Conservation (phyloP, 2,113 vertebrate genomes). For the Nannospalax galili region DNA sequence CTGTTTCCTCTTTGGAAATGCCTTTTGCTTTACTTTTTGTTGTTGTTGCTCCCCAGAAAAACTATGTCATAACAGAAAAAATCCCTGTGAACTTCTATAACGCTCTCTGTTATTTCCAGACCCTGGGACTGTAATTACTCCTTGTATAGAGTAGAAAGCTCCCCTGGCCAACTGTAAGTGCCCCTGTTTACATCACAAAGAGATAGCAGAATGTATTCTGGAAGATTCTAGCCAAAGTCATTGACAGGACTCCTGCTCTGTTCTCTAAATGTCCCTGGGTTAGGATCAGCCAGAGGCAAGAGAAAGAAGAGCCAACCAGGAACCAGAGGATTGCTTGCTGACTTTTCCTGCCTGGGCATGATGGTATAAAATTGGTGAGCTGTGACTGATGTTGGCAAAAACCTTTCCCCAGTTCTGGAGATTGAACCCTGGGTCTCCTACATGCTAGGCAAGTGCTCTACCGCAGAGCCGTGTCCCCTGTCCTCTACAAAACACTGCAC, state of each 20-base stretch:
- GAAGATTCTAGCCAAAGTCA: slow-evolving; percentile 51
- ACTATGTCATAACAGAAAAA: slow-evolving; percentile 66
- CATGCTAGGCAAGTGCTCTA: neutral
- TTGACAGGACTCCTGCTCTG: slow-evolving; percentile 54
- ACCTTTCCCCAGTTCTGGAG: neutral
- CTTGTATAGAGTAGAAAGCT: slow-evolving; percentile 68
- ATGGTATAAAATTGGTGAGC: slow-evolving; percentile 50
- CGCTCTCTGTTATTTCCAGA: slow-evolving; percentile 68
- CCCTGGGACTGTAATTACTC: slow-evolving; percentile 47
- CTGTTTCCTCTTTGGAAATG: slow-evolving; percentile 75
- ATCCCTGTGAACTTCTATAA: slow-evolving; percentile 66
- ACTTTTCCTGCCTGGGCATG: slow-evolving; percentile 47
- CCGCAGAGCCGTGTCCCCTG: neutral
- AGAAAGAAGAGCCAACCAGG: neutral
- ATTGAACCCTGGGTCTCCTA: neutral
- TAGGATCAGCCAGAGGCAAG: neutral
- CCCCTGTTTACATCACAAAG: slow-evolving; percentile 71
- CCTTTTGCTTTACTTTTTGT: slow-evolving; percentile 45
- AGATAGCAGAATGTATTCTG: slow-evolving; percentile 35
- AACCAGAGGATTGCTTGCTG: slow-evolving; percentile 8
- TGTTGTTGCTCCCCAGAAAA: neutral
- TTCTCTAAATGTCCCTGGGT: slow-evolving; percentile 69
- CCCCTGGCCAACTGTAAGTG: slow-evolving; percentile 64
- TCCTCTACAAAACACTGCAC: neutral
- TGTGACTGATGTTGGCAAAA: slow-evolving; percentile 34